These are phyloP conservation scores for Mycteria americana DNA, from an alignment of 2,797 vertebrate genomes.

Conservation along the genomic window DNA sequence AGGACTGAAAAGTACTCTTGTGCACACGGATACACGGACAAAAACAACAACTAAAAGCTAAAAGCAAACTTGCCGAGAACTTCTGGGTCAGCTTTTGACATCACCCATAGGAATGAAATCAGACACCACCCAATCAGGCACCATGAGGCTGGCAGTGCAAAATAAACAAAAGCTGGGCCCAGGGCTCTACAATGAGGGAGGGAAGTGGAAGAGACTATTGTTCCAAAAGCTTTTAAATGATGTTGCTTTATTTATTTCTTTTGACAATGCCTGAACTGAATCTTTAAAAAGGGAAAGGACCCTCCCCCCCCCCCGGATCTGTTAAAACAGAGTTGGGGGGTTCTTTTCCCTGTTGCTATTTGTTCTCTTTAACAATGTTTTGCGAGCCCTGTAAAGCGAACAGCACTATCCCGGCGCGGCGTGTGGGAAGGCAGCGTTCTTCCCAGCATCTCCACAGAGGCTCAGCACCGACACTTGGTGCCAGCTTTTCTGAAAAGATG, in stretches of 20 bases:
- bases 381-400: background rate
- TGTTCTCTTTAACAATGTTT: background rate
- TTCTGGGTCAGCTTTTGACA: slow-evolving; percentile 52
- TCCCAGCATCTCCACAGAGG: background rate
- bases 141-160: slow-evolving; percentile 58
- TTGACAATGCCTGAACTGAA: slow-evolving; percentile 36
- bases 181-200: slow-evolving; percentile 52
- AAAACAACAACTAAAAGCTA: slow-evolving; percentile 51
- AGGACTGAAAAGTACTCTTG: slow-evolving; percentile 34
- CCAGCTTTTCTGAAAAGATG: slow-evolving; percentile 42
- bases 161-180: slow-evolving; percentile 68
- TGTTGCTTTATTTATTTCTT: slow-evolving; percentile 59
- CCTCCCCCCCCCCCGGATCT: background rate
- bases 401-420: background rate
- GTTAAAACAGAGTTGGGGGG: background rate
- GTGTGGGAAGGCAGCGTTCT: background rate
- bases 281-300: slow-evolving; percentile 49
- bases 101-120: slow-evolving; percentile 64
- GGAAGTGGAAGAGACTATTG: slow-evolving; percentile 68
- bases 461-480: background rate
- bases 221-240: slow-evolving; percentile 61
- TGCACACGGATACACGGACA: slow-evolving; percentile 49
- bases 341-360: background rate
- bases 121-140: slow-evolving; percentile 64
- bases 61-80: slow-evolving; percentile 38